These are phyloP conservation scores for Bujurquina vittata DNA, from an alignment of 2,113 vertebrate genomes.

Conservation along the genomic window DNA sequence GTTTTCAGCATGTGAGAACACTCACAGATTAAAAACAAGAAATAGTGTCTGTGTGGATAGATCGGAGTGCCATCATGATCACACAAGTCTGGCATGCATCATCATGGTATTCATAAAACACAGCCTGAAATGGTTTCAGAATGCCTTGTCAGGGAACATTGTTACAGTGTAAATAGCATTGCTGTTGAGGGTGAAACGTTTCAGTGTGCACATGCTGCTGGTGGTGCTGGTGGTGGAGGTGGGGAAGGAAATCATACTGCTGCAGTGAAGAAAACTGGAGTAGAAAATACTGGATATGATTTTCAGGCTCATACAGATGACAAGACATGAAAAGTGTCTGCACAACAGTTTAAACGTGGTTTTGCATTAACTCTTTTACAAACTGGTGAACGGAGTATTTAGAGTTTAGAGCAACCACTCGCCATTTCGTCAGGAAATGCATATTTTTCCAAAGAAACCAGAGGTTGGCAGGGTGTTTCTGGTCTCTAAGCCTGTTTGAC, in stretches of 20 bases:
- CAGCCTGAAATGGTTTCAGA: background rate
- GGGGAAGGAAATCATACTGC: no score
- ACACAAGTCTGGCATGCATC: background rate
- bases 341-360: no score
- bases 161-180: background rate
- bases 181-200: background rate
- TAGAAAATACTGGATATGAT: background rate
- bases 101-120: background rate
- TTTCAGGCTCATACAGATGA: background rate
- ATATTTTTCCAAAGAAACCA: background rate
- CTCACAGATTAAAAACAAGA: background rate
- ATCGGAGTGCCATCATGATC: accelerated
- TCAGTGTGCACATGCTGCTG: background rate
- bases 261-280: background rate
- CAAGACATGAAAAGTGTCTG: background rate
- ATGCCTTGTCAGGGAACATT: background rate
- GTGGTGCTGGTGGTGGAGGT: no score
- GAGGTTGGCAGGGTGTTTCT: background rate
- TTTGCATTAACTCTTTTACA: background rate
- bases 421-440: background rate
- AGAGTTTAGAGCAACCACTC: background rate
- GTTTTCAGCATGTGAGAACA: background rate
- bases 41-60: background rate
- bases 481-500: background rate
- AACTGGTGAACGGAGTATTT: background rate